These are phyloP conservation scores for Danionella dracula DNA, from an alignment of 2,797 vertebrate species.

Conservation along the genomic window DNA sequence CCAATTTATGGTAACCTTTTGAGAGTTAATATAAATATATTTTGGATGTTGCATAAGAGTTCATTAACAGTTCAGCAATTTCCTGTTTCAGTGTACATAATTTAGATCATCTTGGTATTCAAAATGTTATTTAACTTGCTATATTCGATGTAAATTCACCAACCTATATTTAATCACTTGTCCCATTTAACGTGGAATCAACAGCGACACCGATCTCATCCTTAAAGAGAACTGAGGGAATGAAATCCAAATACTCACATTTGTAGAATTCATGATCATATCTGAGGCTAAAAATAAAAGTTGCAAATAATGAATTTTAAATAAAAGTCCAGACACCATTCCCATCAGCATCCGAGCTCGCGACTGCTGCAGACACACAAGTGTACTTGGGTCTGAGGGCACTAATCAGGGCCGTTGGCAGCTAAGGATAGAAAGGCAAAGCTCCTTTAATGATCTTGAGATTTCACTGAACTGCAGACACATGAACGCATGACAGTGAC, in stretches of 20 bases:
- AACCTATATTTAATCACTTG: too few species aligned
- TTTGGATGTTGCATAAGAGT: too few species aligned
- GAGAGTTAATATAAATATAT: too few species aligned
- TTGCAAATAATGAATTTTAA: neutral
- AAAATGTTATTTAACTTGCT: too few species aligned
- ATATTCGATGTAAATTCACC: too few species aligned
- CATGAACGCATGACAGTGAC: constrained; percentile 11
- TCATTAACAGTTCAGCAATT: too few species aligned
- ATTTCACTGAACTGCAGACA: constrained; percentile 52
- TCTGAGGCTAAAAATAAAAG: neutral
- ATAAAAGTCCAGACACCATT: neutral
- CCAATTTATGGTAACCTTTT: too few species aligned
- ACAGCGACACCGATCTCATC: neutral
- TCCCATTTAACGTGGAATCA: neutral
- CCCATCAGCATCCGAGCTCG: neutral
- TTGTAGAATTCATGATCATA: constrained; percentile 41
- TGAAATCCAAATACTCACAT: constrained; percentile 36
- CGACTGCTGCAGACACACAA: neutral
- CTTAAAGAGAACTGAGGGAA: neutral
- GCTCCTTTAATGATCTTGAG: constrained; percentile 62
- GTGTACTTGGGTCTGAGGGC: constrained; percentile 25
- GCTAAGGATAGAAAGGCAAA: constrained; percentile 69
- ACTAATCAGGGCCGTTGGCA: constrained; percentile 60
- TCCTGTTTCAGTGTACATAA: too few species aligned
- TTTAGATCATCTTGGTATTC: too few species aligned